Conservation (phyloP, 2,113 vertebrate genomes). For the Tringa solitaria region DNA sequence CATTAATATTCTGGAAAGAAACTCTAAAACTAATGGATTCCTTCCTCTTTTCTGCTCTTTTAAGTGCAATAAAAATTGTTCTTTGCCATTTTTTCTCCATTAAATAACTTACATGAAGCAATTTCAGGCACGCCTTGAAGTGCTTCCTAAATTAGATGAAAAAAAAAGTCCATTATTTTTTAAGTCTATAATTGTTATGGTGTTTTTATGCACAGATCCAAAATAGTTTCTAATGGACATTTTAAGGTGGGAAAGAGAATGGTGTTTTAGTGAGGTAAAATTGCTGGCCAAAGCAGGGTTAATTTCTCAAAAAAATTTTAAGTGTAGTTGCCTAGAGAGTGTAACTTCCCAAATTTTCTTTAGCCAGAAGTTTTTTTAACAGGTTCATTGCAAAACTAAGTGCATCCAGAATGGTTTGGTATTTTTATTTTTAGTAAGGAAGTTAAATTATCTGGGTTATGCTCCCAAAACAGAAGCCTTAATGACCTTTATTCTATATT, state of each 20-base stretch:
- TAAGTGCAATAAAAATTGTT: conserved; percentile 63
- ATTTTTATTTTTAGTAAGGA: conserved; percentile 60
- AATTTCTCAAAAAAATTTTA: conserved; percentile 72
- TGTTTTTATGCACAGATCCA: conserved; percentile 43
- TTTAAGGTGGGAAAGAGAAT: conserved; percentile 67
- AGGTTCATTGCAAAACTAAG: background rate
- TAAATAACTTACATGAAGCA: conserved; percentile 60
- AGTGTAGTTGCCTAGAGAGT: background rate
- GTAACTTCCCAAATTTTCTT: background rate
- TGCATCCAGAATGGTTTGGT: background rate
- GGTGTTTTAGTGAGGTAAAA: conserved; percentile 59
- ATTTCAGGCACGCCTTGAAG: conserved; percentile 63
- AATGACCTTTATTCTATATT: conserved; percentile 75
- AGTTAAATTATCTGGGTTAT: conserved; percentile 71
- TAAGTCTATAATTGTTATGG: conserved; percentile 74
- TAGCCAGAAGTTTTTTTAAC: background rate
- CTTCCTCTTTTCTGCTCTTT: background rate
- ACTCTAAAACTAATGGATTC: conserved; percentile 61
- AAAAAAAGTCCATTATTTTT: conserved; percentile 75
- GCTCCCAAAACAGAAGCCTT: conserved; percentile 76
- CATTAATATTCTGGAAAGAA: conserved; percentile 55
- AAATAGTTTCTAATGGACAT: conserved; percentile 74
- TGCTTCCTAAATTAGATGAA: conserved; percentile 63
- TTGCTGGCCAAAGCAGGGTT: conserved; percentile 65
- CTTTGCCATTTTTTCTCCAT: conserved; percentile 68